A percentile compares a stretch with the other conserved stretches of the same genome.
These are phyloP conservation scores for Orestias chungarensis DNA, from an alignment of 2,797 vertebrate species.

Conservation along the genomic window DNA sequence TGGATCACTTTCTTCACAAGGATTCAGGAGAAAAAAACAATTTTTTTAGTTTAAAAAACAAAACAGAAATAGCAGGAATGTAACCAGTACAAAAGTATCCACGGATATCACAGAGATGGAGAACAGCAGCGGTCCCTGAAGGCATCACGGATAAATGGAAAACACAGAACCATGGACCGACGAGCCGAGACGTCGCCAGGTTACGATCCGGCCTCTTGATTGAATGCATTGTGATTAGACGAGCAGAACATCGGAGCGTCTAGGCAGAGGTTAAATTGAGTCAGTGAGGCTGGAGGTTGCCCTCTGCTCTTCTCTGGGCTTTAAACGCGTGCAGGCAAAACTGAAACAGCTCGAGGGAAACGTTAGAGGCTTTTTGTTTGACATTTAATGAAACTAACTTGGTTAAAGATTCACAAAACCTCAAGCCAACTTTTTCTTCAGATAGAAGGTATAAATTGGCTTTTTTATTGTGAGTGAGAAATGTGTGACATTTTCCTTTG, in stretches of 20 bases:
- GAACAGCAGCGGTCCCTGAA: slow-evolving; percentile 42
- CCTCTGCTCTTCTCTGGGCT: not conserved
- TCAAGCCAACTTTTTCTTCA: too few species aligned
- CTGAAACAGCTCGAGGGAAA: not conserved
- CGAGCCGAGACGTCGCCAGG: slow-evolving; percentile 16
- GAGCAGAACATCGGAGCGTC: not conserved
- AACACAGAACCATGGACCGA: slow-evolving; percentile 33
- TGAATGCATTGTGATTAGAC: not conserved
- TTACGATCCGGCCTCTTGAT: slow-evolving; percentile 8
- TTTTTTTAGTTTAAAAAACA: not conserved
- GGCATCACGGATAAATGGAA: slow-evolving; percentile 4
- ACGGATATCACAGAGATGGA: not conserved
- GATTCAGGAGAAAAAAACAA: not conserved
- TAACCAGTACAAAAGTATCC: not conserved
- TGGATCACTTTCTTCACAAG: not conserved
- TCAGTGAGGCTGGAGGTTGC: not conserved
- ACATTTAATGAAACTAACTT: too few species aligned
- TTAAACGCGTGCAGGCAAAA: not conserved
- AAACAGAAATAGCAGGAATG: too few species aligned
- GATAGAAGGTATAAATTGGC: too few species aligned
- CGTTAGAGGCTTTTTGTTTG: not conserved
- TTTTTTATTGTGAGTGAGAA: too few species aligned
- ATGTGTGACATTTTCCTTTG: too few species aligned
- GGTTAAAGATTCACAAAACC: too few species aligned
- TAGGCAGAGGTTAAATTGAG: not conserved